phyloP scores from a whole-genome alignment of 2,797 vertebrate genomes.

The Rallus crepitans region DNA sequence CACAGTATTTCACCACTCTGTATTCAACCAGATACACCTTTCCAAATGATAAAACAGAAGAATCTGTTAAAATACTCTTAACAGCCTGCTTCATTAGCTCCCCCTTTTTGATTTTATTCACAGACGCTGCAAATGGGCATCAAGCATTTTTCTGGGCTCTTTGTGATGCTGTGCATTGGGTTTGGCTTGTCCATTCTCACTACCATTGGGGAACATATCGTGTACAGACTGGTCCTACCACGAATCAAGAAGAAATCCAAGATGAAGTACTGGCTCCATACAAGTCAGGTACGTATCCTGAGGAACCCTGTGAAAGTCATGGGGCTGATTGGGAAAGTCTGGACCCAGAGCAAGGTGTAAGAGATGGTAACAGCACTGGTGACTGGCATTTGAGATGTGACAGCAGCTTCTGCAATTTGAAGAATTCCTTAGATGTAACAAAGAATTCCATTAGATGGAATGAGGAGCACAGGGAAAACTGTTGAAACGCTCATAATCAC shows the following conservation, averaged over 20 bases:
- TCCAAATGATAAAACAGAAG: neutral
- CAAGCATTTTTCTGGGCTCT: conserved; percentile 97
- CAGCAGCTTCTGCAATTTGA: neutral
- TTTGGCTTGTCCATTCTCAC: conserved; percentile 94
- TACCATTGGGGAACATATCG: conserved; percentile 92
- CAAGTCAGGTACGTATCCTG: conserved; percentile 89
- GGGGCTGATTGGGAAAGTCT: neutral
- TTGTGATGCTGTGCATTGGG: conserved; percentile 95
- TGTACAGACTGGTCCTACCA: conserved; percentile 92
- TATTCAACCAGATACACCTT: neutral
- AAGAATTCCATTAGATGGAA: neutral
- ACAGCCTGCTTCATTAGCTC: neutral
- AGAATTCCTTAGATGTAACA: no score
- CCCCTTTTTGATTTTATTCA: neutral
- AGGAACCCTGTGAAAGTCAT: neutral
- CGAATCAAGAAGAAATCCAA: conserved; percentile 91
- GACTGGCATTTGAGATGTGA: neutral
- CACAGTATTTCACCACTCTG: neutral
- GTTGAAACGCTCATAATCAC: neutral
- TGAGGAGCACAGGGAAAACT: neutral
- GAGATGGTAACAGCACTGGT: neutral
- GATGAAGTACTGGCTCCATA: conserved; percentile 96
- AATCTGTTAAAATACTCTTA: neutral
- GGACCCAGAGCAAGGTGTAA: neutral
- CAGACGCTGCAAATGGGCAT: conserved; percentile 99